These are phyloP conservation scores for Ptiloglossa arizonensis DNA, from an alignment of 1,140 invertebrate species.

Conservation along the genomic window DNA sequence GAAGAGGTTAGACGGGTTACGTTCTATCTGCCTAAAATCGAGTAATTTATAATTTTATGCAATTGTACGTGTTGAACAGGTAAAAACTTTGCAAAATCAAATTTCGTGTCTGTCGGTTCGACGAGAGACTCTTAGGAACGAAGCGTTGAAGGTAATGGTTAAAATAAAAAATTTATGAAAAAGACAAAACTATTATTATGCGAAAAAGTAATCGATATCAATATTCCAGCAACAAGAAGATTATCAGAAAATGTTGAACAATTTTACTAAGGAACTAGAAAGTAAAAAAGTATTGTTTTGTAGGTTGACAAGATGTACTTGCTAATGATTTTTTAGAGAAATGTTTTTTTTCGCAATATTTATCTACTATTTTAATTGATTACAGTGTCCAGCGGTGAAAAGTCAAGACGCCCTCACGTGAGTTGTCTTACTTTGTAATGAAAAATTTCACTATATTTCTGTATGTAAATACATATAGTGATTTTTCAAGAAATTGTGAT, in stretches of 20 bases:
- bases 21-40: neutral
- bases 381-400: constrained; percentile 8
- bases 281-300: constrained; percentile 28
- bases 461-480: neutral
- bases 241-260: constrained; percentile 35
- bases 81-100: constrained; percentile 47
- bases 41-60: neutral
- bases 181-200: constrained; percentile 6
- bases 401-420: constrained; percentile 18
- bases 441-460: neutral
- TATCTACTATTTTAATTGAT: neutral
- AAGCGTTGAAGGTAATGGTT: constrained; percentile 45
- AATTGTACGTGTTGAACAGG: constrained; percentile 18
- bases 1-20: constrained; percentile 47
- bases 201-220: neutral
- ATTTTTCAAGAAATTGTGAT: neutral
- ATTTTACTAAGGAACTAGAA: constrained; percentile 44
- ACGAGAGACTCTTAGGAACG: constrained; percentile 43
- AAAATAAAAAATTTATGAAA: neutral
- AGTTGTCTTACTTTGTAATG: constrained; percentile 14
- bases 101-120: constrained; percentile 42
- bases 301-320: constrained; percentile 10
- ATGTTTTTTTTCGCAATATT: neutral
- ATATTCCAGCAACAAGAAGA: constrained; percentile 56
- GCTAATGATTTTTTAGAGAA: neutral